Conservation (phyloP, 1,140 invertebrate genomes). For the Tyrophagus putrescentiae region DNA sequence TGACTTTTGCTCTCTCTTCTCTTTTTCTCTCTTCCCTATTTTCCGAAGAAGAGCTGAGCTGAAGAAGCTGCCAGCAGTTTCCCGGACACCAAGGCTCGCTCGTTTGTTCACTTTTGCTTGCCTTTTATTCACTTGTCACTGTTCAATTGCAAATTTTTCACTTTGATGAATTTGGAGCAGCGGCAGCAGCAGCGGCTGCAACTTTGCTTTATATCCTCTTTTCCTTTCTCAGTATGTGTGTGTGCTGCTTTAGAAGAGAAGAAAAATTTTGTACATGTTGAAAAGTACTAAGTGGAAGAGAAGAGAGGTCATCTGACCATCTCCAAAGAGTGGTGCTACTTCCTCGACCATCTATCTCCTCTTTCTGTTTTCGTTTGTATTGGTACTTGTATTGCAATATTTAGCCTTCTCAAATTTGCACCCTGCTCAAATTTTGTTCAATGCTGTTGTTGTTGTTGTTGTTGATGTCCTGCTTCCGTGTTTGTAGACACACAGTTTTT, state of each 20-base stretch:
- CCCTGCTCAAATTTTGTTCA: no score
- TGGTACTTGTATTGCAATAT: not conserved
- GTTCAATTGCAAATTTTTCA: conserved; percentile 13
- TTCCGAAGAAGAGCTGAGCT: not conserved
- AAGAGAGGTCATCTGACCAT: not conserved
- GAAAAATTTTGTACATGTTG: not conserved
- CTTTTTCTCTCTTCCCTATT: no score
- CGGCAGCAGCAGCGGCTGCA: no score
- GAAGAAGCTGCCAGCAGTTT: not conserved
- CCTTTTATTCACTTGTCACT: conserved; percentile 16
- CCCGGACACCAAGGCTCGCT: not conserved
- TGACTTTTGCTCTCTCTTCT: conserved; percentile 2
- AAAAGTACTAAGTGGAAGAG: not conserved
- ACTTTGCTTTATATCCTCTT: conserved; percentile 5
- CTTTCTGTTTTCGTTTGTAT: not conserved
- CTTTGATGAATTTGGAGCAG: conserved; percentile 9
- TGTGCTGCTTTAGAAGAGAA: no score
- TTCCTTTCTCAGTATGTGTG: no score
- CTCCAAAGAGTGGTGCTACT: not conserved
- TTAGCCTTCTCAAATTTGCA: no score
- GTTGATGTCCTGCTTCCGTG: no score
- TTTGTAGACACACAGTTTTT: no score
- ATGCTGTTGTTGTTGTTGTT: no score
- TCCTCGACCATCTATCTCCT: no score
- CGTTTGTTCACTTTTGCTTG: not conserved